Conservation (phyloP, 2,797 vertebrate genomes). For the Selene dorsalis region DNA sequence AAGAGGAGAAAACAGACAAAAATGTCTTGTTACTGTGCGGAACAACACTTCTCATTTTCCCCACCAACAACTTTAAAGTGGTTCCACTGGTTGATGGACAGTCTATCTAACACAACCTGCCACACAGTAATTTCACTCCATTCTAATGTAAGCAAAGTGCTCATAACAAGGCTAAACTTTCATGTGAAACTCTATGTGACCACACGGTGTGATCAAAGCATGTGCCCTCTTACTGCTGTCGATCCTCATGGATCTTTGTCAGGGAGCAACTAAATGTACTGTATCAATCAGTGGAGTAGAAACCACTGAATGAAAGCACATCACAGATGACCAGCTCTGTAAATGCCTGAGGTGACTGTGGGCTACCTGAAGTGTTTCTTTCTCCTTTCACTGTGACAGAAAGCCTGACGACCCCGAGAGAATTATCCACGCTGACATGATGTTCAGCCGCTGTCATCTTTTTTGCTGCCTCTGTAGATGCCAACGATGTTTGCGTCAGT, state of each 20-base stretch:
- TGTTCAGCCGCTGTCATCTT: too few relatives aligned
- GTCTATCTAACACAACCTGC: not conserved
- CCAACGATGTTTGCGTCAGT: not conserved
- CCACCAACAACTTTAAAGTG: not conserved
- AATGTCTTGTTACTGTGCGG: not conserved
- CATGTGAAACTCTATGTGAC: too few relatives aligned
- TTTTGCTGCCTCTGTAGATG: too few relatives aligned
- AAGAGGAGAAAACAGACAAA: conserved; percentile 5
- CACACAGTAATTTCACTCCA: too few relatives aligned
- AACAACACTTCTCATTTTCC: not conserved
- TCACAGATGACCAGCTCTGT: not conserved
- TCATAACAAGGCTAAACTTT: too few relatives aligned
- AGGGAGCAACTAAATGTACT: not conserved
- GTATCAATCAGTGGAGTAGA: not conserved
- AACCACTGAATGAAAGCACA: not conserved
- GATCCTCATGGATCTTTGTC: not conserved
- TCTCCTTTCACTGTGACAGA: not conserved
- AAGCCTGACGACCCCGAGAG: not conserved
- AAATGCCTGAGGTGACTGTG: not conserved
- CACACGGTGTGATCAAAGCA: not conserved
- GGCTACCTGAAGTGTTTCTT: not conserved
- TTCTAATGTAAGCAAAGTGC: too few relatives aligned
- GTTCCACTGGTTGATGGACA: not conserved
- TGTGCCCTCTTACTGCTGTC: not conserved
- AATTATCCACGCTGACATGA: not conserved